Base-by-base conservation (phyloP, 2,113 vertebrate species). In the Rissa tridactyla region DNA sequence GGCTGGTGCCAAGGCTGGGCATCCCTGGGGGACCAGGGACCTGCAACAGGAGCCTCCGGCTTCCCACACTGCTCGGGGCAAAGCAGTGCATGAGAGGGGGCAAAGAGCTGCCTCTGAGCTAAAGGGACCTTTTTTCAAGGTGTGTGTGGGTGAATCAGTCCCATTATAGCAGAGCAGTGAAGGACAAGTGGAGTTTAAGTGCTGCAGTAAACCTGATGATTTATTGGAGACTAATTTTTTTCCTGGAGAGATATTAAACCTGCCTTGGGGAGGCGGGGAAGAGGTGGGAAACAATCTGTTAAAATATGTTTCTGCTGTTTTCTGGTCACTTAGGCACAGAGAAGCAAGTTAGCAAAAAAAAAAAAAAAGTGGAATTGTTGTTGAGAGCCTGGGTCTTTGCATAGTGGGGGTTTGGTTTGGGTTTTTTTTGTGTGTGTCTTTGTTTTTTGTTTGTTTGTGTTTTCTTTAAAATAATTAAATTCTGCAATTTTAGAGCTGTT, bases 51-150 rank as follows among this genome's bases (percentile, higher is more conserved):
- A 30, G 20, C n/a, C 13, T n/a, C 8, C 2, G 1, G 20, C 75
- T 47, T 9, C n/a, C 84, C 18, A 1, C 4, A 0, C 6, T 15
- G 5, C 34, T 11, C 4, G 0, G 61, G 40, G 7, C 11, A 40
- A 21, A 49, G 44, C 34, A 2, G 26, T 1, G 52, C 20, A 1
- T 0, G 1, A 16, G 49, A 19, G 58, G 1, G 8, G 80, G 29
- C 80, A 11, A 18, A 47, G 65, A 27, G 60, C 46, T 27, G 2
- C 36, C 23, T 21, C 23, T 21, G 17, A 34, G 9, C 18, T 2
- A 4, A 12, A n/a, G 47, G n/a, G 25, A 68, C 26, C 26, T 47
- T 2, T 1, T 18, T 16, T 16, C 51, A 3, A 38, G 73, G 52
- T 6, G 64, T 17, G 32, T 2, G 3, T 0, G 49, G 16, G 6